Conservation (phyloP, 2,888 invertebrate species). For the Anoncus sp. region DNA sequence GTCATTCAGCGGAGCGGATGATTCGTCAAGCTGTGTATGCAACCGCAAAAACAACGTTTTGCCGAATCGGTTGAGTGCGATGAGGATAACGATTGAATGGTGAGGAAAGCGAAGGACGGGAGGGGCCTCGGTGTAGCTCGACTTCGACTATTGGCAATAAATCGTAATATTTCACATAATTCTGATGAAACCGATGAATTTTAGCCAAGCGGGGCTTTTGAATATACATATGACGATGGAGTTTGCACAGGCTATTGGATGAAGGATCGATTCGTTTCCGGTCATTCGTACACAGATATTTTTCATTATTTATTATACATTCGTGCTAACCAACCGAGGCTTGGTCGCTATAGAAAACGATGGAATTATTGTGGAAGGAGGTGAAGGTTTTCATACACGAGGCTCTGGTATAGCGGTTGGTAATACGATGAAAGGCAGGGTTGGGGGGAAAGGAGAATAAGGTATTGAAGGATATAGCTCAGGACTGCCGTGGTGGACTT, state of each 20-base stretch:
- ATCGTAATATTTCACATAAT: conserved; percentile 57
- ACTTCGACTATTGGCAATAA: conserved; percentile 44
- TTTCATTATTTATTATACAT: conserved; percentile 52
- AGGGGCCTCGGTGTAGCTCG: not conserved
- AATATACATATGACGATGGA: not conserved
- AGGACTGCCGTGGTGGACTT: conserved; percentile 33
- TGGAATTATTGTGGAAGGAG: not conserved
- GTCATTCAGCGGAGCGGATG: conserved; percentile 59
- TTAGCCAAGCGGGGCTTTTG: not conserved
- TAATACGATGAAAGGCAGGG: conserved; percentile 8
- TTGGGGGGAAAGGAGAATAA: not conserved
- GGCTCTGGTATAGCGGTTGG: not conserved
- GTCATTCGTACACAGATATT: conserved; percentile 52
- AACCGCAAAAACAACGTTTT: conserved; percentile 51
- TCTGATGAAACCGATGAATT: conserved; percentile 35
- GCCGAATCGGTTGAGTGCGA: conserved; percentile 34
- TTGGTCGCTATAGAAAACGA: conserved; percentile 21
- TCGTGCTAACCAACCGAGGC: conserved; percentile 1
- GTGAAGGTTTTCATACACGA: conserved; percentile 1
- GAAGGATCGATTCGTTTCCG: conserved; percentile 48
- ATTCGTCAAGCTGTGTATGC: conserved; percentile 55
- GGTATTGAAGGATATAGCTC: conserved; percentile 36
- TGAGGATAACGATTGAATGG: conserved; percentile 15
- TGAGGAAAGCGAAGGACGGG: too few species aligned
- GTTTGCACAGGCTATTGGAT: conserved; percentile 2